Evolutionary conservation across 2,113 vertebrate species (phyloP).

Genomic region (Phoxinus phoxinus): DNA sequence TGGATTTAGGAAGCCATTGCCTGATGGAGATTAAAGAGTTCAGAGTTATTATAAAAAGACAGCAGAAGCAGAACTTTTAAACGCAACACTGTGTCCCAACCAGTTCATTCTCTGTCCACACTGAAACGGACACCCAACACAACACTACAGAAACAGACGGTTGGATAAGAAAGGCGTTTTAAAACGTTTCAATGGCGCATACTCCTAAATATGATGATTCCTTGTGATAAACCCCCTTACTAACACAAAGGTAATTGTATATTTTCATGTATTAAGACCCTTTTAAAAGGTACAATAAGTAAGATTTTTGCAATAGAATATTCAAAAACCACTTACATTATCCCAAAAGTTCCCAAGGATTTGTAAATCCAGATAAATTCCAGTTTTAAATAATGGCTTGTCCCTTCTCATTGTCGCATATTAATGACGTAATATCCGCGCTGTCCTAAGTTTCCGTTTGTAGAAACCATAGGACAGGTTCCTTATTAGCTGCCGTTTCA

Average conservation of each 20-base stretch:
- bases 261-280: neutral
- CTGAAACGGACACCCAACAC: neutral
- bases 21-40: constrained; percentile 67
- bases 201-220: neutral
- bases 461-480: too few species aligned
- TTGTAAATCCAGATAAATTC: too few species aligned
- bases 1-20: constrained; percentile 98
- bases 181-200: neutral
- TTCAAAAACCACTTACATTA: too few species aligned
- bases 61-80: neutral
- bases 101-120: neutral
- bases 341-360: too few species aligned
- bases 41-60: neutral
- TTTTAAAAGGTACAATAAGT: too few species aligned
- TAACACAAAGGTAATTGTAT: neutral
- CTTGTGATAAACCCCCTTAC: too few species aligned
- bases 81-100: neutral
- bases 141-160: neutral
- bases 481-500: too few species aligned
- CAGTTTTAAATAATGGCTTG: too few species aligned
- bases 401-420: too few species aligned
- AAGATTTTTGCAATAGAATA: too few species aligned
- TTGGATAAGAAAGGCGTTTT: neutral
- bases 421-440: too few species aligned
- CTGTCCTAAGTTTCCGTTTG: too few species aligned